A percentile compares a stretch with the other conserved stretches of the same genome.
Conservation (phyloP, 2,113 vertebrate genomes). For the Phycodurus eques region DNA sequence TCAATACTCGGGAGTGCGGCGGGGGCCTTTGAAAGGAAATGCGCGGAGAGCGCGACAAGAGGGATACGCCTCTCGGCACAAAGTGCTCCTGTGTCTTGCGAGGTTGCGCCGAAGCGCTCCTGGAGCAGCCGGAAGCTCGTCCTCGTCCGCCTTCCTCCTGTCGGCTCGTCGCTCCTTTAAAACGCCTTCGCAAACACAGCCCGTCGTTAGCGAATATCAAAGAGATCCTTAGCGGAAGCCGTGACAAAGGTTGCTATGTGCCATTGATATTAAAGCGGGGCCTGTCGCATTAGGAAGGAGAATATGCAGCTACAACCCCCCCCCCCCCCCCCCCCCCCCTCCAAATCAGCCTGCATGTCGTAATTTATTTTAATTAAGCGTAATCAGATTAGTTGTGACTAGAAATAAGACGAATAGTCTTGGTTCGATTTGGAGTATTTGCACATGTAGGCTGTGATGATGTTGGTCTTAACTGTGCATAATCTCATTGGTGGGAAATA, state of each 20-base stretch:
- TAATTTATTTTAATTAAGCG: too few species aligned
- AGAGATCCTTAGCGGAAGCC: slow-evolving; percentile 45
- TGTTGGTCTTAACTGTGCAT: too few species aligned
- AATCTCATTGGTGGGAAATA: not conserved
- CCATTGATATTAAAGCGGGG: slow-evolving; percentile 39
- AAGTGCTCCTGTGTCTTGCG: slow-evolving; percentile 48
- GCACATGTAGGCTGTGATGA: too few species aligned
- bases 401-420: too few species aligned
- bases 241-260: slow-evolving; percentile 33
- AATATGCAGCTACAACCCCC: not conserved
- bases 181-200: slow-evolving; percentile 64
- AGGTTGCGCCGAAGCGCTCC: slow-evolving; percentile 56
- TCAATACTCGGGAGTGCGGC: slow-evolving; percentile 44
- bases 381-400: too few species aligned
- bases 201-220: slow-evolving; percentile 53
- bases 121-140: slow-evolving; percentile 32
- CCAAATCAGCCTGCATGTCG: too few species aligned
- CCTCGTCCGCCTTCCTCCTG: slow-evolving; percentile 26
- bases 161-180: slow-evolving; percentile 36
- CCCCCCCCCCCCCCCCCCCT: too few species aligned
- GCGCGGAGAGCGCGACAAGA: slow-evolving; percentile 63
- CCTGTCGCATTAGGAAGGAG: not conserved
- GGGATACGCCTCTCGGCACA: slow-evolving; percentile 48
- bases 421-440: too few species aligned
- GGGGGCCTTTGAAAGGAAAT: slow-evolving; percentile 60